Conservation (phyloP, 2,113 vertebrate genomes). For the Pogonocichla stellata region DNA sequence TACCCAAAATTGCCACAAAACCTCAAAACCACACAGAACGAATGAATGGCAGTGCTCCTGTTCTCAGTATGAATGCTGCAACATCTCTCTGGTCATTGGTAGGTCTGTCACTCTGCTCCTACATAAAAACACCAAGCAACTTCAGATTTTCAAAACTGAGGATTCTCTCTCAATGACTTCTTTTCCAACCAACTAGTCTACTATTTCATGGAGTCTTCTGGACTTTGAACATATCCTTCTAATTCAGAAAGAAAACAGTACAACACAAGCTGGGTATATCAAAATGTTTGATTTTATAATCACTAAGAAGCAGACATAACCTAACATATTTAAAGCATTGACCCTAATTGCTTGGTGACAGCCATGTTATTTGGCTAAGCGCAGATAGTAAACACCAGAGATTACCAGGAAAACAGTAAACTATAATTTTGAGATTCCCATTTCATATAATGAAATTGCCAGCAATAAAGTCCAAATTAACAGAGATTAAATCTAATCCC, state of each 20-base stretch:
- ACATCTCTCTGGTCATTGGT: neutral
- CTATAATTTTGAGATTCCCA: neutral
- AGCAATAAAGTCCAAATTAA: neutral
- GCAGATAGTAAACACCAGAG: neutral
- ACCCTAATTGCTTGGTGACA: neutral
- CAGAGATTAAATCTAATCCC: neutral
- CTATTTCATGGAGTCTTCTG: neutral
- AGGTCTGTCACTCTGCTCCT: neutral
- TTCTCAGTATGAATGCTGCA: neutral
- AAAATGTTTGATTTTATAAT: neutral
- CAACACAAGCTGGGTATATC: neutral
- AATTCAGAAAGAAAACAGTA: neutral
- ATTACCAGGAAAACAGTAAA: neutral
- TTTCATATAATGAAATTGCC: neutral
- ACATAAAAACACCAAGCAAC: neutral
- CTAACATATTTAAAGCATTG: neutral
- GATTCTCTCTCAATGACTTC: neutral
- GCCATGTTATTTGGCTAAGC: neutral
- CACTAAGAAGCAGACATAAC: neutral
- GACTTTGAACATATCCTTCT: neutral
- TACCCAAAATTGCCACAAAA: neutral
- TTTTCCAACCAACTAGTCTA: conserved; percentile 2
- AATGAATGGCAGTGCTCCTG: neutral
- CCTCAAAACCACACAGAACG: neutral
- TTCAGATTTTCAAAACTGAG: neutral